Conservation (phyloP, 2,888 invertebrate genomes). For the Saturnia japonica region DNA sequence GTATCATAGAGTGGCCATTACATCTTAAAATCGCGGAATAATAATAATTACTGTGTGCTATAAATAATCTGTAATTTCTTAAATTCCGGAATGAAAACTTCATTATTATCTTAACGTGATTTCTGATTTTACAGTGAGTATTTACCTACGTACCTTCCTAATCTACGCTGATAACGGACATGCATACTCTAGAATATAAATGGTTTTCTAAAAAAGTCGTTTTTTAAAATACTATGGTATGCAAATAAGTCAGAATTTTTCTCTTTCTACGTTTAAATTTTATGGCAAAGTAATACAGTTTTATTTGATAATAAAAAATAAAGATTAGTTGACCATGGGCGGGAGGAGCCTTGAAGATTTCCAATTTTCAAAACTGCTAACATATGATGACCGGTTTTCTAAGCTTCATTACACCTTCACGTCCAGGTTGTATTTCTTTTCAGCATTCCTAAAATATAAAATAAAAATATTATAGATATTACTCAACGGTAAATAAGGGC, state of each 20-base stretch:
- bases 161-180: neutral
- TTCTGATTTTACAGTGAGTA: too few relatives aligned
- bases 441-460: constrained; percentile 66
- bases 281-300: neutral
- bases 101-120: too few relatives aligned
- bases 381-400: constrained; percentile 27
- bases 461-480: constrained; percentile 33
- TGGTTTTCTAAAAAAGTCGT: neutral
- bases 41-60: too few relatives aligned
- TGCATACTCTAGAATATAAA: neutral
- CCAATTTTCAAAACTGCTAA: constrained; percentile 25
- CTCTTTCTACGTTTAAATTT: neutral
- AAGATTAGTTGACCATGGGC: constrained; percentile 4
- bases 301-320: neutral
- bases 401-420: constrained; percentile 62
- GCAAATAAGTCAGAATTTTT: neutral
- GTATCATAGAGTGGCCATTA: too few relatives aligned
- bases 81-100: too few relatives aligned
- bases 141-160: too few relatives aligned
- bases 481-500: constrained; percentile 22
- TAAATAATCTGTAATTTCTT: too few relatives aligned
- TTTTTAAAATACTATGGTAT: neutral
- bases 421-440: constrained; percentile 74
- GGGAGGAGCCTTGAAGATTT: constrained; percentile 31
- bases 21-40: too few relatives aligned